A percentile compares a stretch with the other conserved stretches of the same genome.
These are phyloP conservation scores for Cetoscarus ocellatus DNA, from an alignment of 2,797 vertebrate species.

Conservation along the genomic window DNA sequence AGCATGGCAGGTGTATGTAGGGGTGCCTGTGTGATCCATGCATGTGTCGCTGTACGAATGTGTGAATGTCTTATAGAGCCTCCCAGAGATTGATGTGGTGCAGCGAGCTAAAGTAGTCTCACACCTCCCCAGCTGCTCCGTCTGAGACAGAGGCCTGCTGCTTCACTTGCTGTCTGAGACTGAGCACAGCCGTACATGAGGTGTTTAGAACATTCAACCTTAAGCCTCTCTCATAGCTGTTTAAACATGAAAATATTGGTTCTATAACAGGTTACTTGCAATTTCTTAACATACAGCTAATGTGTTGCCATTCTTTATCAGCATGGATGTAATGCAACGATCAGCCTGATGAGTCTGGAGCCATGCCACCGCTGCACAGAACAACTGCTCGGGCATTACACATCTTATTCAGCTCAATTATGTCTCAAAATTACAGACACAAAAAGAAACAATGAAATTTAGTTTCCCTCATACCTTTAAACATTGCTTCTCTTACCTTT, in stretches of 20 bases:
- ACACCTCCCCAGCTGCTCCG: slow-evolving; percentile 80
- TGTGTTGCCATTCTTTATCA: slow-evolving; percentile 19
- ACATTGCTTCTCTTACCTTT: too few species aligned
- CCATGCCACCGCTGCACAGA: slow-evolving; percentile 33
- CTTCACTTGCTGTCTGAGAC: slow-evolving; percentile 47
- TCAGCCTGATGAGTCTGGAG: slow-evolving; percentile 52
- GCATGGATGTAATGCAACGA: slow-evolving; percentile 27
- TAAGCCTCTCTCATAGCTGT: slow-evolving; percentile 16
- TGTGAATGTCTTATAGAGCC: slow-evolving; percentile 45
- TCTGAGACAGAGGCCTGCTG: slow-evolving; percentile 58
- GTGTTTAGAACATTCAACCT: slow-evolving; percentile 33
- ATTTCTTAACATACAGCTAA: slow-evolving; percentile 11
- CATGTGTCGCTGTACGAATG: slow-evolving; percentile 34
- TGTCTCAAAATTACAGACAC: slow-evolving; percentile 2
- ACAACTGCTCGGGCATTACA: slow-evolving; percentile 17
- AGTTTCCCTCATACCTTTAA: too few species aligned
- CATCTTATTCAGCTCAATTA: slow-evolving; percentile 46
- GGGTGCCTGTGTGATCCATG: slow-evolving; percentile 33
- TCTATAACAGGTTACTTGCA: slow-evolving; percentile 10
- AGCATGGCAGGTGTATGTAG: slow-evolving; percentile 31
- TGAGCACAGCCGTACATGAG: slow-evolving; percentile 21
- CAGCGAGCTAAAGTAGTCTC: slow-evolving; percentile 79
- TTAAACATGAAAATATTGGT: slow-evolving; percentile 15
- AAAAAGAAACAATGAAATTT: too few species aligned
- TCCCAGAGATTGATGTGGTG: slow-evolving; percentile 74